Conservation (phyloP, 2,888 invertebrate species). For the Polydesmus complanatus region DNA sequence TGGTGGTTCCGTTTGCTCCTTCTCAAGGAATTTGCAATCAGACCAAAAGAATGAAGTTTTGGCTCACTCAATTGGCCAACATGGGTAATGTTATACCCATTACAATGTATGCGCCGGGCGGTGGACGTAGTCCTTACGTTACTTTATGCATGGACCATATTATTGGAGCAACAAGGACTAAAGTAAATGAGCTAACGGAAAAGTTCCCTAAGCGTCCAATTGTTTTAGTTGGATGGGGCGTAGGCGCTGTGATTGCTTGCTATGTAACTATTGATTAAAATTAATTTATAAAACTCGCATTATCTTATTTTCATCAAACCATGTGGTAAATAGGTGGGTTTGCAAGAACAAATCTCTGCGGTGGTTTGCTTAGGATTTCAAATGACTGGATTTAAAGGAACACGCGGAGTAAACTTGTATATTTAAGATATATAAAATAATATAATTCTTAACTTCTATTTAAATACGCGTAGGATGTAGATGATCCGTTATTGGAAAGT, state of each 20-base stretch:
- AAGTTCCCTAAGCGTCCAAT: slow-evolving; percentile 55
- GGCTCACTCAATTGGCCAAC: slow-evolving; percentile 51
- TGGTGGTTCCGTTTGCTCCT: slow-evolving; percentile 32
- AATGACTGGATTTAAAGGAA: slow-evolving; percentile 53
- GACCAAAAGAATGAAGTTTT: slow-evolving; percentile 48
- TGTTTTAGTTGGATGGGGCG: slow-evolving; percentile 60
- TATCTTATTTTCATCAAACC: not conserved
- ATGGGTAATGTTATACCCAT: slow-evolving; percentile 53
- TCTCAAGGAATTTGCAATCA: slow-evolving; percentile 23
- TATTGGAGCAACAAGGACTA: slow-evolving; percentile 45
- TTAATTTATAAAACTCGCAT: not conserved
- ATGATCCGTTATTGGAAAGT: slow-evolving; percentile 57
- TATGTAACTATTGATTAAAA: not conserved
- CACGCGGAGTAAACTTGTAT: slow-evolving; percentile 40
- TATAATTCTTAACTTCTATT: not conserved
- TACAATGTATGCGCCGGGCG: slow-evolving; percentile 39
- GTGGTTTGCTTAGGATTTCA: slow-evolving; percentile 68
- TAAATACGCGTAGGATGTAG: slow-evolving; percentile 40
- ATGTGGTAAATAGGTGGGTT: slow-evolving; percentile 40
- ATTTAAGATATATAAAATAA: not conserved
- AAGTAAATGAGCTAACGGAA: slow-evolving; percentile 52
- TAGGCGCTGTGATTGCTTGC: slow-evolving; percentile 57
- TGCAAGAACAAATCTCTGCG: slow-evolving; percentile 54
- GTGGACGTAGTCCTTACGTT: slow-evolving; percentile 26
- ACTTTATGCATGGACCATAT: slow-evolving; percentile 33